Evolutionary conservation across 1,140 invertebrate species (phyloP), one percentile per base, ranked within the genome.

Genomic region (Melanaphis sacchari): DNA sequence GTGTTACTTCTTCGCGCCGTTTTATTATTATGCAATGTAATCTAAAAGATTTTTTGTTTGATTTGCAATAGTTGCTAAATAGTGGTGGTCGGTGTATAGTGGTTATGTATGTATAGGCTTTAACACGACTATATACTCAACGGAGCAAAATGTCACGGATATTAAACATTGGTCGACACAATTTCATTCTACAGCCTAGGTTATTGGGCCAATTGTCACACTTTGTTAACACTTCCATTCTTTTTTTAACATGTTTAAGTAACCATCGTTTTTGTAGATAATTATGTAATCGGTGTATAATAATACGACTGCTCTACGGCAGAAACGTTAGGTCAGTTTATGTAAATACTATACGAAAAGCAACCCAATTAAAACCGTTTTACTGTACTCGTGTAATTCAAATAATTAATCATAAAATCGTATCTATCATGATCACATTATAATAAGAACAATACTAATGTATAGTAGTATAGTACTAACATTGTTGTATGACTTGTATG

Each of bases 191-290:
- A 41, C 49, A 93, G 11, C 81, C 91, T 93, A 84, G 91, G 91
- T 93, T 93, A 93, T 93, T 84, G 76, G 91, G 91, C 46, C 91
- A 93, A 93, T 93, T 93, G 91, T 93, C 91, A 93, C 91, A 93
- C 46, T 93, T 93, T 85, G 76, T 93, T 85, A 93, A 41, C 91
- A 93, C 66, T 36, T 84, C 40, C 40, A 41, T 91, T 46, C 59
- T 36, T 91, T 81, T 43, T 76, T 92, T 46, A 40, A 93, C 31
- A 40, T 26, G 22, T 85, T 36, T 41, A 49, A 90, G 38, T 59
- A 66, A 66, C 43, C 91, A 82, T 93, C 91, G 81, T 93, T 85
- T 93, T 93, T 52, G 52, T 38, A 38, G 3, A 84, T 31, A 26
- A 91, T 76, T 91, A 31, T 43, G 90, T 76, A 66, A 91, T 36